phyloP scores from a whole-genome alignment of 2,113 vertebrate species.

The Syngnathus typhle region DNA sequence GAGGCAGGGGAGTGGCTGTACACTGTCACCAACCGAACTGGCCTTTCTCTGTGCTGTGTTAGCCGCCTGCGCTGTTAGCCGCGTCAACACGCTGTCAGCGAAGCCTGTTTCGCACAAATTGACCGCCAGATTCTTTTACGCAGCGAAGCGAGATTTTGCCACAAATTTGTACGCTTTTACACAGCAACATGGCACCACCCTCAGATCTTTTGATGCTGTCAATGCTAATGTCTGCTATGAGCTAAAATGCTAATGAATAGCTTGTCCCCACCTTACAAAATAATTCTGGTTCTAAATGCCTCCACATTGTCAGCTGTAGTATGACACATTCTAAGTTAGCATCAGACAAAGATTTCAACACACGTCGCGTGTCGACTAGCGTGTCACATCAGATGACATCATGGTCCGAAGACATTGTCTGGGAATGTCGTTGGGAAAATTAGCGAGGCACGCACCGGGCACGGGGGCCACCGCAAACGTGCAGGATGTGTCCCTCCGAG shows the following conservation, averaged over 20 bases:
- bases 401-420: constrained; percentile 55
- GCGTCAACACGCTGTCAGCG: constrained; percentile 9
- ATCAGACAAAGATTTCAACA: constrained; percentile 28
- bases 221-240: no score
- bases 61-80: constrained; percentile 52
- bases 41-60: constrained; percentile 68
- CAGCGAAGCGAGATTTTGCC: not conserved
- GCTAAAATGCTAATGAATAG: no score
- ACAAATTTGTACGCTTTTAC: not conserved
- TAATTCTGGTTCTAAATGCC: not conserved
- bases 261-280: not conserved
- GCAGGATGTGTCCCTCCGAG: constrained; percentile 28
- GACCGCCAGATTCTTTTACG: not conserved
- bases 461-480: constrained; percentile 38
- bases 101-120: not conserved
- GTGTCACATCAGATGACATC: constrained; percentile 55
- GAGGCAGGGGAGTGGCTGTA: constrained; percentile 67
- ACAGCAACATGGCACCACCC: not conserved
- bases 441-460: constrained; percentile 45
- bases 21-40: constrained; percentile 65
- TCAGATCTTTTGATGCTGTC: not conserved
- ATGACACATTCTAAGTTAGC: constrained; percentile 3
- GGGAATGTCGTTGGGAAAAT: constrained; percentile 50
- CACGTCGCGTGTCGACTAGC: constrained; percentile 22
- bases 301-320: not conserved